These are phyloP conservation scores for Cathartes aura DNA, from an alignment of 2,113 vertebrate genomes.

Conservation along the genomic window DNA sequence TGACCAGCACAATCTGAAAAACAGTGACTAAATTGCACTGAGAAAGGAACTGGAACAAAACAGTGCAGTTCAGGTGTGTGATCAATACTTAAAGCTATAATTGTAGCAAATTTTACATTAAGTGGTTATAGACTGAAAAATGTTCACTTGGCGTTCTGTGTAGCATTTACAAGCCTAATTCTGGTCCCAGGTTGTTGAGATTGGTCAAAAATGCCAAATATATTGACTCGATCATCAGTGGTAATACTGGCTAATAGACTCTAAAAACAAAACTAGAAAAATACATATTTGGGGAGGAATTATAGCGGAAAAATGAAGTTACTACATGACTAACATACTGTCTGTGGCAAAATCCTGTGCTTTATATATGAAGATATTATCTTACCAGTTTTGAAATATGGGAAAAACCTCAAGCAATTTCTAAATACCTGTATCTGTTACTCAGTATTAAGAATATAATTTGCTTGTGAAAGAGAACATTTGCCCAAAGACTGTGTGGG, in stretches of 20 bases:
- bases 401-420: not conserved
- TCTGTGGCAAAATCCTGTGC: not conserved
- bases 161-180: not conserved
- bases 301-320: not conserved
- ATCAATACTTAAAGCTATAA: not conserved
- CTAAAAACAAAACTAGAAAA: not conserved
- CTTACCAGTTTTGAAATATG: not conserved
- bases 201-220: not conserved
- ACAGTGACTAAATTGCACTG: not conserved
- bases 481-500: not conserved
- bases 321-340: not conserved
- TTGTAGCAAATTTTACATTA: not conserved
- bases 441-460: not conserved
- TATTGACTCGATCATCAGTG: not conserved
- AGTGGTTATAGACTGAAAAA: not conserved
- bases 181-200: not conserved
- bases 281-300: not conserved
- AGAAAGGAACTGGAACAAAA: not conserved
- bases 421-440: not conserved
- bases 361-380: not conserved
- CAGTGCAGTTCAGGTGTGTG: not conserved
- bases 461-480: not conserved
- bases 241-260: not conserved
- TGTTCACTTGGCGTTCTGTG: not conserved
- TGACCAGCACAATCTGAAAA: not conserved